Evolutionary conservation across 2,113 vertebrate genomes (phyloP), one percentile per base, ranked within the genome.

Genomic region (Centropus bengalensis): DNA sequence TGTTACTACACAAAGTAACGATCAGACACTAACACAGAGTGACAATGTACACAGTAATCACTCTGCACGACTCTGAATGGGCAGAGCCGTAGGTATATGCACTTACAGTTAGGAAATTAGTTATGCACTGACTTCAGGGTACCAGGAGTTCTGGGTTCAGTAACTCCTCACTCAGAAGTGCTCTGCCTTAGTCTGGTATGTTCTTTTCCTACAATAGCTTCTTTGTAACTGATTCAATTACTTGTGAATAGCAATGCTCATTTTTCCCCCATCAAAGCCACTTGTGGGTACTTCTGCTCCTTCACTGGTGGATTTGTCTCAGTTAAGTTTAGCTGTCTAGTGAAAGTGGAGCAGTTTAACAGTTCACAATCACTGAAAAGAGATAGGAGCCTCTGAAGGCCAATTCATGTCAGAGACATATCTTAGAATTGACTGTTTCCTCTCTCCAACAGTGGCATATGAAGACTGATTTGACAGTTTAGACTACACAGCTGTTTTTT

Each of bases 281-380:
- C 62, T 58, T 87, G 40, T 60, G 82, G 69, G 36, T 24, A 63
- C 40, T 49, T 67, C 21, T 68, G 38, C 10, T 84, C 21, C 58
- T 44, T 66, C 55, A 56, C 45, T 6, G 2, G 54, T 2, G 5
- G 30, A 91, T 94, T 69, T 91, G 28, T 87, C 84, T 87, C 45
- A 67, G 56, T 77, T 91, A 92, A 75, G 54, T 75, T 84, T 40
- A 87, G n/a, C 36, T 79, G 44, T n/a, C 76, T 73, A n/a, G 40
- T 70, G 21, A 62, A 83, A 56, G 52, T 12, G 6, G 28, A 67
- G 30, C 70, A 56, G 12, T 81, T 86, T 38, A 84, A 49, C 42
- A 19, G 52, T 15, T 82, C 58, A 54, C 70, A 79, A 76, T 68
- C 84, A 71, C 51, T 70, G 66, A 68, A 52, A 36, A 81, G 56